Evolutionary conservation across 2,888 invertebrate species (phyloP).

Genomic region (Elmis aenea): DNA sequence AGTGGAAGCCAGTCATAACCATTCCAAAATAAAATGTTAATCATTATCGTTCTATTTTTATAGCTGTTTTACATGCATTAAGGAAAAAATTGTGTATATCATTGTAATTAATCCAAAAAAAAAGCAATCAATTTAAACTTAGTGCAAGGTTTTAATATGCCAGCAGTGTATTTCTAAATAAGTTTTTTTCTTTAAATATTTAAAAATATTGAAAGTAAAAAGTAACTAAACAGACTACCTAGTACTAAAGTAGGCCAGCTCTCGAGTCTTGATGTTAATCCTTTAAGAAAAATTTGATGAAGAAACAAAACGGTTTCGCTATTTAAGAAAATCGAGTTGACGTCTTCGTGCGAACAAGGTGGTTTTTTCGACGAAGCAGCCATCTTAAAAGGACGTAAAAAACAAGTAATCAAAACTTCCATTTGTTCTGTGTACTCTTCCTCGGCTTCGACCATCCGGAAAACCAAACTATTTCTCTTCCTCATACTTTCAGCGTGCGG

Average conservation of each 20-base stretch:
- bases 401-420: conserved; percentile 79
- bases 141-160: too few relatives aligned
- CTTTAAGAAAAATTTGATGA: conserved; percentile 91
- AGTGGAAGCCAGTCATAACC: too few relatives aligned
- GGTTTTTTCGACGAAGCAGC: conserved; percentile 91
- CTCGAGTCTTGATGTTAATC: conserved; percentile 84
- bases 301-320: conserved; percentile 88
- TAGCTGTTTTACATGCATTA: too few relatives aligned
- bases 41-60: too few relatives aligned
- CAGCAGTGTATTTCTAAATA: too few relatives aligned
- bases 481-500: conserved; percentile 93
- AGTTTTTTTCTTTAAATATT: too few relatives aligned
- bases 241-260: conserved; percentile 91
- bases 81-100: too few relatives aligned
- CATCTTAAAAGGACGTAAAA: conserved; percentile 87
- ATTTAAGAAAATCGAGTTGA: conserved; percentile 90
- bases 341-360: conserved; percentile 88
- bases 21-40: too few relatives aligned
- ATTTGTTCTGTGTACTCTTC: conserved; percentile 90
- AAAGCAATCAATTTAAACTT: too few relatives aligned
- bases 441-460: conserved; percentile 89
- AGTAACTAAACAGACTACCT: too few relatives aligned
- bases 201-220: too few relatives aligned
- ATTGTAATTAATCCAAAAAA: too few relatives aligned
- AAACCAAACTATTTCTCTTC: conserved; percentile 82